Conservation (phyloP, 2,797 vertebrate genomes). For the Nothura maculosa region DNA sequence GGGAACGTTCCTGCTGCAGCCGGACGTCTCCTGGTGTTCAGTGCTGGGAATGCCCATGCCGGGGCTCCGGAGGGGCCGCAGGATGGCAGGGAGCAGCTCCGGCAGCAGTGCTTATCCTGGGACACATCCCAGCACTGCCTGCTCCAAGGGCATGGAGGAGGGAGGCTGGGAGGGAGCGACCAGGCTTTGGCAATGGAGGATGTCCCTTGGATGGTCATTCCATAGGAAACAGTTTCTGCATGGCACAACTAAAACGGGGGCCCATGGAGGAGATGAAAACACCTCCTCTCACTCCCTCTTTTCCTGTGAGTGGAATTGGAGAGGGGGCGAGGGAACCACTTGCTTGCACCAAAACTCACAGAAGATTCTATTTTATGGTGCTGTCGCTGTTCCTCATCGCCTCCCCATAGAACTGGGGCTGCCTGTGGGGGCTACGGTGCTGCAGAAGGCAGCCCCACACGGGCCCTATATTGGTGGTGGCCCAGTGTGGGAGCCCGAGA, state of each 20-base stretch:
- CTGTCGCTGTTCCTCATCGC: too few species aligned
- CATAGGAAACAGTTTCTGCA: neutral
- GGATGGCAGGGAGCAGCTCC: too few species aligned
- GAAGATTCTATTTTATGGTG: neutral
- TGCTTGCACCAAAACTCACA: too few species aligned
- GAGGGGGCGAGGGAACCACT: neutral
- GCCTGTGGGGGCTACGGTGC: too few species aligned
- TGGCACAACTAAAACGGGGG: neutral
- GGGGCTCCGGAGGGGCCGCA: neutral
- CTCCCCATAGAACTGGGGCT: too few species aligned
- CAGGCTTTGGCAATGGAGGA: too few species aligned
- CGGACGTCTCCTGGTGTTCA: neutral
- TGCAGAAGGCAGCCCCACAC: accelerated
- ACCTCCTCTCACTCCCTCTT: neutral
- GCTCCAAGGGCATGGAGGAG: too few species aligned
- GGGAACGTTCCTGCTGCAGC: neutral
- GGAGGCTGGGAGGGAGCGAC: too few species aligned
- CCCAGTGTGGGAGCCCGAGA: neutral
- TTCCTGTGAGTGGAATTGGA: too few species aligned
- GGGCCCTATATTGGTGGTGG: neutral
- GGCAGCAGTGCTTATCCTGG: too few species aligned
- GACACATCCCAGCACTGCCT: too few species aligned
- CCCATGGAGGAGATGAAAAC: neutral
- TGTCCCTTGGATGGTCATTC: neutral
- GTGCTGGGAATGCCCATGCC: neutral